A percentile compares a stretch with the other conserved stretches of the same genome.
phyloP scores from a whole-genome alignment of 2,888 invertebrate species.

The Drosophila seclusa region DNA sequence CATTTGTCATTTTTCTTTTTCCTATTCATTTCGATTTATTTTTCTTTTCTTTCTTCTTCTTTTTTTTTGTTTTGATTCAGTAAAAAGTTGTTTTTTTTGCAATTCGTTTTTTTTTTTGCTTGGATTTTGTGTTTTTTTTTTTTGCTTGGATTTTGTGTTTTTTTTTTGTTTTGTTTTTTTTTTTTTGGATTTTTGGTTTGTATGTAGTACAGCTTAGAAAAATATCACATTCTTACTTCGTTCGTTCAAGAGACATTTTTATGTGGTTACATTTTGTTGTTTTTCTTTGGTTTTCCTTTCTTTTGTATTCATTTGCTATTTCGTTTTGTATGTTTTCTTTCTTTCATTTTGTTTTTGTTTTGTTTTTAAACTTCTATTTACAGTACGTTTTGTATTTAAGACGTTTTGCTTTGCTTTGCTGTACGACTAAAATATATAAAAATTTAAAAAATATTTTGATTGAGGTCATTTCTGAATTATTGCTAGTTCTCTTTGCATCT shows the following conservation, averaged over 20 bases:
- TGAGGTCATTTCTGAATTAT: conserved; percentile 85
- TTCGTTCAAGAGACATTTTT: conserved; percentile 85
- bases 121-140: conserved; percentile 22
- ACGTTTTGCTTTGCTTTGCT: conserved; percentile 51
- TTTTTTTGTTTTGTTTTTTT: conserved; percentile 31
- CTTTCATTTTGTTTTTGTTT: neutral
- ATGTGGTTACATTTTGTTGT: conserved; percentile 61
- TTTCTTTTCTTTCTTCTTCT: conserved; percentile 21
- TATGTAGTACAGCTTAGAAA: conserved; percentile 83
- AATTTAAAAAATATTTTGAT: conserved; percentile 84
- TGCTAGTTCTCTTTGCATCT: conserved; percentile 77
- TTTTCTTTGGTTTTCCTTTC: conserved; percentile 36
- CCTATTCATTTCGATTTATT: conserved; percentile 14
- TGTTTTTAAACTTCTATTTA: conserved; percentile 43
- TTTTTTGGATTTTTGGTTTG: conserved; percentile 55
- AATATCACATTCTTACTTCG: conserved; percentile 86
- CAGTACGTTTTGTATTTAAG: conserved; percentile 39
- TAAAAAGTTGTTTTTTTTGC: conserved; percentile 55
- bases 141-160: conserved; percentile 21
- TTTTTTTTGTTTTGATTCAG: conserved; percentile 51
- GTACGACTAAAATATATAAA: conserved; percentile 80
- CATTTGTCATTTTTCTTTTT: no score
- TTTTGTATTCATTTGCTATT: conserved; percentile 60
- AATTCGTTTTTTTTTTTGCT: conserved; percentile 27
- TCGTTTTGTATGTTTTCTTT: conserved; percentile 40